Evolutionary conservation across 2,113 vertebrate genomes (phyloP), one percentile per base, ranked within the genome.

Genomic region (Chloropsis cyanopogon): DNA sequence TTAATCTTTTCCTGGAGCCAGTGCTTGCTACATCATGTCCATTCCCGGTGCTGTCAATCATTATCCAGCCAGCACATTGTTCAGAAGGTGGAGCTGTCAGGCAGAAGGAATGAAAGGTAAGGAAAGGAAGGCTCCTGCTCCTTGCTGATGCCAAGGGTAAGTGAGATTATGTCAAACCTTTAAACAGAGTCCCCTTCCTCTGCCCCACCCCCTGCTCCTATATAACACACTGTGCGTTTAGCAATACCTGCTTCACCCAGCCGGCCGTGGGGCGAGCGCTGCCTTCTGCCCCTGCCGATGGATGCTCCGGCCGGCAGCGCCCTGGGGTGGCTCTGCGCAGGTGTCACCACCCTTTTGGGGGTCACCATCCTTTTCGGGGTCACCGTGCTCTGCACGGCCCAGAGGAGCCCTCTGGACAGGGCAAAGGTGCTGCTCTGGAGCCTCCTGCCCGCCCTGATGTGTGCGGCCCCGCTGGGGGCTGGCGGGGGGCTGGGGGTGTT

Each of bases 141-240:
- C 89, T 78, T 82, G 73, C 53, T 75, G 88, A 86, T 88, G 87
- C 76, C 60, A 92, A 23, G 53, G 50, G 28, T 82, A 57, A 95
- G 65, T 88, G 94, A 92, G 95, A 95, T 91, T 92, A 76, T 94
- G 96, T 92, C 91, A 44, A 82, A 73, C 78, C 94, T 75, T 81
- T 76, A 76, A 82, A 37, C 18, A 47, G 90, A 88, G 90, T 85
- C 91, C 91, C 41, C 69, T 90, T 39, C 22, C 80, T 46, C 54
- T 79, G 95, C 81, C 94, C 97, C 93, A 96, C 96, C 97, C 93
- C 93, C 96, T 70, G 79, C 95, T 93, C 97, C 82, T 96, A 97
- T 95, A 97, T 96, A 97, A 95, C 82, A 42, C 18, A 3, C 18
- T 12, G 90, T 79, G 95, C 76, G 21, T n/a, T 69, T 64, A 66